Evolutionary conservation across 2,888 invertebrate genomes (phyloP), one percentile per base, ranked within the genome.

Genomic region (Mycalesis mineus): DNA sequence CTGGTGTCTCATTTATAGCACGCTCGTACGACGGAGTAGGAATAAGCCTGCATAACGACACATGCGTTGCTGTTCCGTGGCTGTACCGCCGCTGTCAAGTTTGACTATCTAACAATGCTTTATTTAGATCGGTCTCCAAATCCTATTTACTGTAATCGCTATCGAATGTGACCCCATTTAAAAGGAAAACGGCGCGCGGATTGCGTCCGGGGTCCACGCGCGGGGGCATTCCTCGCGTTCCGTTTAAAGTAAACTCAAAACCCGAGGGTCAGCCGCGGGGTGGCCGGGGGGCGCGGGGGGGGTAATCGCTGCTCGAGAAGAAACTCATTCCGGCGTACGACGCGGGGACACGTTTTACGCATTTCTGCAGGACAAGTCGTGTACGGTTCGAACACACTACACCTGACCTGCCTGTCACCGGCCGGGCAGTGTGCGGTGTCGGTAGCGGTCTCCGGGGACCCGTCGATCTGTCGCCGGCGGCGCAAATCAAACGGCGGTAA

Each of bases 401-500:
- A 4, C 22, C 22, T 4, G 22, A 4, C 22, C 22, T n/a, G n/a
- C n/a, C n/a, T n/a, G n/a, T n/a, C n/a, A n/a, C n/a, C n/a, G n/a
- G n/a, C n/a, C n/a, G n/a, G n/a, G n/a, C n/a, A n/a, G n/a, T n/a
- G 33, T 33, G 33, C 33, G 33, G 33, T 33, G 7, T 1, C 33
- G 5, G 33, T 2, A 33, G 33, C 31, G 13, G 31, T 13, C 45
- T 29, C 31, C 48, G 36, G 49, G 40, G 48, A 36, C 15, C 72
- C 77, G 80, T 80, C 78, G 85, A n/a, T 85, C 84, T 84, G 85
- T 86, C 82, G 82, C 79, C 83, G 80, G 81, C 80, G 44, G 84
- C 86, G 83, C 83, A 84, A 86, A 85, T 84, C 84, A 83, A 84
- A 83, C 81, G 79, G 80, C 83, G 79, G 85, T 84, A 85, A 85